A percentile compares a stretch with the other conserved stretches of the same genome.
These are phyloP conservation scores for Oopsacas minuta DNA, from an alignment of 37 sponge, comb jelly and placozoan species.

Conservation along the genomic window DNA sequence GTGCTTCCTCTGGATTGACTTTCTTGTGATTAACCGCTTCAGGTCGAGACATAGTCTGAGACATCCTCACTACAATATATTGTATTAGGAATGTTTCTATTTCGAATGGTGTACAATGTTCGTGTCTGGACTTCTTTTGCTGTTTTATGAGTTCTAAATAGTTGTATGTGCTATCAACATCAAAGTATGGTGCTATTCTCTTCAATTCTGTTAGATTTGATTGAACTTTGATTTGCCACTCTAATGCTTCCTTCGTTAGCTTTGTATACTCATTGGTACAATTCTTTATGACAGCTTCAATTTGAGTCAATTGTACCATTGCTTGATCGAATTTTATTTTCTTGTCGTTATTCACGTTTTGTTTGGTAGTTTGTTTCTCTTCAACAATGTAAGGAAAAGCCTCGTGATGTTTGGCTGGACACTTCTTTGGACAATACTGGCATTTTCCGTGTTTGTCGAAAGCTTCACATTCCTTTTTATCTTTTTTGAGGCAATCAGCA, in stretches of 20 bases:
- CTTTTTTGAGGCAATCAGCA: not conserved
- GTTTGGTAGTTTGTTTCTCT: not conserved
- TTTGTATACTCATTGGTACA: not conserved
- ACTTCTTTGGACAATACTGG: not conserved
- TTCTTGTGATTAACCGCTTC: not conserved
- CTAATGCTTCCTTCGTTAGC: not conserved
- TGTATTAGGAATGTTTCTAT: not conserved
- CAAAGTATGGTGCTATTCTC: not conserved
- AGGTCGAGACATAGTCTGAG: not conserved
- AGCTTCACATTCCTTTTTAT: not conserved
- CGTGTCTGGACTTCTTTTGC: not conserved
- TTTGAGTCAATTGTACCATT: not conserved
- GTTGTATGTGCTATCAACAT: not conserved
- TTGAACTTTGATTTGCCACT: not conserved
- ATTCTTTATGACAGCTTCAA: not conserved
- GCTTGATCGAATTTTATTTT: not conserved
- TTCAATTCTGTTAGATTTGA: not conserved
- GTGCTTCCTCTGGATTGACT: not conserved
- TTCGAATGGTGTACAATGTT: not conserved
- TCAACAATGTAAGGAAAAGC: not conserved
- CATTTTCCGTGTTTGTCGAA: not conserved
- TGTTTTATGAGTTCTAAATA: not conserved
- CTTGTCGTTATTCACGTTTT: not conserved
- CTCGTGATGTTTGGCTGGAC: not conserved
- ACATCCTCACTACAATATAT: not conserved